Percentiles rank a stretch among this genome's conserved stretches.
These are phyloP conservation scores for Andrena camellia DNA, from an alignment of 2,888 invertebrate genomes.

Conservation along the genomic window DNA sequence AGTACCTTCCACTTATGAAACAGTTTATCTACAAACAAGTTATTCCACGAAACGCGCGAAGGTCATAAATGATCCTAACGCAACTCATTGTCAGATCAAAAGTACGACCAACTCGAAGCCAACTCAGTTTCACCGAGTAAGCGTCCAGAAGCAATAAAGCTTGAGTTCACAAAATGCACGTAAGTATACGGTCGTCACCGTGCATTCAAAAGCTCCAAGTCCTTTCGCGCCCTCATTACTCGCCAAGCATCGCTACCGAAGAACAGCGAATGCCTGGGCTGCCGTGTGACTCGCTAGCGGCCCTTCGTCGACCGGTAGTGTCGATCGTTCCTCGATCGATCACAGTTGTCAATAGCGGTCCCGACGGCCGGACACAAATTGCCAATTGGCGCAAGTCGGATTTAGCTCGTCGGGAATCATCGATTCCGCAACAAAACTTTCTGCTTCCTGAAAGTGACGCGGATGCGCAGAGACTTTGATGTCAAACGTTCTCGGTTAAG, in stretches of 20 bases:
- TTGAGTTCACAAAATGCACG: no score
- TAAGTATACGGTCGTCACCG: no score
- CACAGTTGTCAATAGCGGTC: neutral
- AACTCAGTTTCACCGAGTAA: no score
- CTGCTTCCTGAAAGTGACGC: constrained; percentile 47
- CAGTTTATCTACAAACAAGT: no score
- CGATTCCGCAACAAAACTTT: constrained; percentile 37
- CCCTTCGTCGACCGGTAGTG: neutral
- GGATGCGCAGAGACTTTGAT: constrained; percentile 60
- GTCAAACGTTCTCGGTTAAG: constrained; percentile 58
- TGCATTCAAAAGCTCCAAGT: no score
- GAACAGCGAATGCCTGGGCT: neutral
- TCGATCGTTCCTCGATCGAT: constrained; percentile 9
- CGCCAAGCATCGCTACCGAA: neutral
- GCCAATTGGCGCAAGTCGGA: constrained; percentile 2
- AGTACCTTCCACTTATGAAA: no score
- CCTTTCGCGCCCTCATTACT: no score
- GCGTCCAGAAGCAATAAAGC: no score
- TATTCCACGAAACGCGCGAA: no score
- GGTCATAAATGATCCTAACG: no score
- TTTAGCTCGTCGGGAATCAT: constrained; percentile 38
- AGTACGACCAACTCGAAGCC: no score
- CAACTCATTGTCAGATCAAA: no score
- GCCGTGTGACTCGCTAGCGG: neutral
- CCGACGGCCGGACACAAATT: constrained; percentile 7